phyloP scores from a whole-genome alignment of 1,140 invertebrate genomes.

The Calephelis virginiensis region DNA sequence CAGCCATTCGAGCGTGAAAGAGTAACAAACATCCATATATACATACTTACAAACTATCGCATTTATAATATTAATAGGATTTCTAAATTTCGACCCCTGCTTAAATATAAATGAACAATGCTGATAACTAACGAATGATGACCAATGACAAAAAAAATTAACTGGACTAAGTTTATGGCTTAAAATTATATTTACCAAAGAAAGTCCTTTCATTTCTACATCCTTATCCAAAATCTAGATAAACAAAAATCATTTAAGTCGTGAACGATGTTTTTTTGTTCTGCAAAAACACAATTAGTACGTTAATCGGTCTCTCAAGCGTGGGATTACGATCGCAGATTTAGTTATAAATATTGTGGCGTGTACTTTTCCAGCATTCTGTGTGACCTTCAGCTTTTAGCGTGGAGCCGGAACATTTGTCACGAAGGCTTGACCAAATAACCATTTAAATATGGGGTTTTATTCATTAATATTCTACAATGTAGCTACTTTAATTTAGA shows the following conservation, averaged over 20 bases:
- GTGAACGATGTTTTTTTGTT: constrained; percentile 22
- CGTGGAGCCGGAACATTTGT: constrained; percentile 50
- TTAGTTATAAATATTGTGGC: constrained; percentile 65
- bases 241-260: constrained; percentile 13
- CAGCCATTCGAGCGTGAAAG: too few relatives aligned
- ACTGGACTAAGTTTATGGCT: too few relatives aligned
- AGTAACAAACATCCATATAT: too few relatives aligned
- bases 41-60: too few relatives aligned
- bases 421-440: constrained; percentile 12
- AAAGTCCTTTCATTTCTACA: too few relatives aligned
- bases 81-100: too few relatives aligned
- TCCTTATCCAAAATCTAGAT: neutral
- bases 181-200: too few relatives aligned
- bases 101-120: too few relatives aligned
- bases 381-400: constrained; percentile 62
- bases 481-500: neutral
- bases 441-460: neutral
- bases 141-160: too few relatives aligned
- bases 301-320: constrained; percentile 62
- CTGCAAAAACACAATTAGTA: constrained; percentile 58
- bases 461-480: constrained; percentile 9
- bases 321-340: constrained; percentile 62
- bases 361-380: constrained; percentile 60
- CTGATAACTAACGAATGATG: too few relatives aligned
- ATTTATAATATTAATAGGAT: too few relatives aligned